These are phyloP conservation scores for Chromis chromis DNA, from an alignment of 2,797 vertebrate genomes.

Conservation along the genomic window DNA sequence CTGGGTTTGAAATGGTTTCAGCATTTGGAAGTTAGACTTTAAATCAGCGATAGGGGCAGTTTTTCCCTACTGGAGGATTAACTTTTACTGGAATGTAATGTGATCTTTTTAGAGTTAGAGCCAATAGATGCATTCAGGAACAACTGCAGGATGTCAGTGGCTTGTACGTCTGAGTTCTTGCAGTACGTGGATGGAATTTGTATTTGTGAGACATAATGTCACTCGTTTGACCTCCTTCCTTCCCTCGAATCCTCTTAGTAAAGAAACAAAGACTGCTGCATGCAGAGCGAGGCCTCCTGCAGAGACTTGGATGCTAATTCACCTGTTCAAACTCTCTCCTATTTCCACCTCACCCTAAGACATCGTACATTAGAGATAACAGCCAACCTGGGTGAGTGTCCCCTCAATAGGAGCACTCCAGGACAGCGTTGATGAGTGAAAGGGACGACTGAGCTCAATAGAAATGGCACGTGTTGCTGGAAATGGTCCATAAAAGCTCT, in stretches of 20 bases:
- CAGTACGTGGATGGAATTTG: background rate
- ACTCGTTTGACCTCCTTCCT: constrained; percentile 7
- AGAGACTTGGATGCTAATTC: constrained; percentile 32
- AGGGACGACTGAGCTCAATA: constrained; percentile 56
- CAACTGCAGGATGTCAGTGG: background rate
- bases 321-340: constrained; percentile 12
- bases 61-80: constrained; percentile 13
- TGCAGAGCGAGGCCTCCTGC: background rate
- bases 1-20: constrained; percentile 37
- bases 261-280: constrained; percentile 13
- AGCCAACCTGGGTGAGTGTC: constrained; percentile 14
- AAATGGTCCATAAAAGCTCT: constrained; percentile 73
- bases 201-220: constrained; percentile 1
- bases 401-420: constrained; percentile 36
- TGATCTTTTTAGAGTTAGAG: background rate
- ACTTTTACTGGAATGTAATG: background rate
- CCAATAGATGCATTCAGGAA: background rate
- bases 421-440: constrained; percentile 30
- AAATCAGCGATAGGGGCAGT: background rate
- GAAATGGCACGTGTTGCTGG: constrained; percentile 62
- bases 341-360: constrained; percentile 28
- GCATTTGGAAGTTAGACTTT: constrained; percentile 29
- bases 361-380: constrained; percentile 42
- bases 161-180: background rate
- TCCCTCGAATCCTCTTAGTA: constrained; percentile 4